phyloP scores from a whole-genome alignment of 2,888 invertebrate species.

The Hybos culiciformis region DNA sequence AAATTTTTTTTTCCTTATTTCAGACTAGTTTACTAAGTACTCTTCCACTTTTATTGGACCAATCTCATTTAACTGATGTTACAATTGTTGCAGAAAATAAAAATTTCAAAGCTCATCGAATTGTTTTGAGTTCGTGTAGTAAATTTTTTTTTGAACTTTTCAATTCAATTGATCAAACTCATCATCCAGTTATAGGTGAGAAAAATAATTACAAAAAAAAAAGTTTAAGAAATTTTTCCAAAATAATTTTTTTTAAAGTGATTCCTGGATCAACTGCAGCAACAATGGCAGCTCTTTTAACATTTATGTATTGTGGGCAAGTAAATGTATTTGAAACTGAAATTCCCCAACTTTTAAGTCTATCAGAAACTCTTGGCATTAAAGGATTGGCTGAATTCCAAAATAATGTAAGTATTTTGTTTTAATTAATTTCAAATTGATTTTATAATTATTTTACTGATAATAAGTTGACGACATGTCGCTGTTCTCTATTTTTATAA shows the following conservation, averaged over 20 bases:
- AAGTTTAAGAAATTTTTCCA: no score
- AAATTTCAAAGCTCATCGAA: conserved; percentile 70
- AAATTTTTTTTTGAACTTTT: conserved; percentile 81
- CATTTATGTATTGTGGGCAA: conserved; percentile 81
- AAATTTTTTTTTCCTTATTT: no score
- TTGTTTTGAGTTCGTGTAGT: conserved; percentile 80
- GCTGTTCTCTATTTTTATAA: neutral
- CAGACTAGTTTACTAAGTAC: conserved; percentile 66
- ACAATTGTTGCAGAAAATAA: conserved; percentile 75
- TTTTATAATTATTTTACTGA: neutral
- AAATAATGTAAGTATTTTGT: conserved; percentile 46
- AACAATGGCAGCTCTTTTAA: conserved; percentile 51
- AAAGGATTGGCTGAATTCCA: conserved; percentile 65
- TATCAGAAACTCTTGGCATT: conserved; percentile 68
- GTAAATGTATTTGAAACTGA: conserved; percentile 70
- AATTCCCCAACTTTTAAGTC: conserved; percentile 58
- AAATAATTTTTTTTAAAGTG: no score
- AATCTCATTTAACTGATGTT: conserved; percentile 73
- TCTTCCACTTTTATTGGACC: conserved; percentile 61
- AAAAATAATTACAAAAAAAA: no score
- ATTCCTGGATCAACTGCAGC: conserved; percentile 34
- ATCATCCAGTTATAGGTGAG: conserved; percentile 35
- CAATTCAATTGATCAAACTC: conserved; percentile 33
- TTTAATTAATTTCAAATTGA: neutral
- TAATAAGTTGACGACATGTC: conserved; percentile 1